Evolutionary conservation across 2,113 vertebrate genomes (phyloP).

Genomic region (Protobothrops flavoviridis): DNA sequence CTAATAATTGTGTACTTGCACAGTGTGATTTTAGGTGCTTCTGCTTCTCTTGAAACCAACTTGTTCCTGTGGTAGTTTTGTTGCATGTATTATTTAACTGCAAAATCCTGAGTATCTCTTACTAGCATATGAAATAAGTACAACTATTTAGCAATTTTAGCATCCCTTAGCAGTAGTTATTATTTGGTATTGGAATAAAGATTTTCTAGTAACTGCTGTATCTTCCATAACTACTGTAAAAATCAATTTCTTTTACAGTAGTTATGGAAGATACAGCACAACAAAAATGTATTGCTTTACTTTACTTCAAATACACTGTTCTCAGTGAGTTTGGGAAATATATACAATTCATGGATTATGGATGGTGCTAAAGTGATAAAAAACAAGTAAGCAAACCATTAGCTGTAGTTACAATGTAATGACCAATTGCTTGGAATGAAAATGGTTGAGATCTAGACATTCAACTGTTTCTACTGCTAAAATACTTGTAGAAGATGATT

Average conservation of each 20-base stretch:
- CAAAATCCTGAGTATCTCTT: neutral
- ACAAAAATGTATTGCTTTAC: conserved; percentile 34
- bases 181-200: neutral
- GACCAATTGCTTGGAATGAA: neutral
- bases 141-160: neutral
- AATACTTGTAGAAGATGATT: too few relatives aligned
- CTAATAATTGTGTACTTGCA: neutral
- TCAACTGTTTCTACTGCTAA: too few relatives aligned
- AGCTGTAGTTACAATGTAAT: neutral
- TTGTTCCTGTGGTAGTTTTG: neutral
- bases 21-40: neutral
- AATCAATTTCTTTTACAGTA: neutral
- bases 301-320: conserved; percentile 44
- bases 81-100: neutral
- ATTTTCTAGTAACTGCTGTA: neutral
- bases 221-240: neutral
- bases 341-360: conserved; percentile 32
- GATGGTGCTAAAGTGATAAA: neutral
- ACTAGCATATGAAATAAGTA: neutral
- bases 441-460: too few relatives aligned
- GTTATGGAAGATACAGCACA: too few relatives aligned
- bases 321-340: conserved; percentile 21
- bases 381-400: neutral
- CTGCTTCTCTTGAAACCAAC: neutral
- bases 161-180: neutral